Evolutionary conservation across 2,888 invertebrate species (phyloP), one percentile per base, ranked within the genome.

Genomic region (Chirona hameri): DNA sequence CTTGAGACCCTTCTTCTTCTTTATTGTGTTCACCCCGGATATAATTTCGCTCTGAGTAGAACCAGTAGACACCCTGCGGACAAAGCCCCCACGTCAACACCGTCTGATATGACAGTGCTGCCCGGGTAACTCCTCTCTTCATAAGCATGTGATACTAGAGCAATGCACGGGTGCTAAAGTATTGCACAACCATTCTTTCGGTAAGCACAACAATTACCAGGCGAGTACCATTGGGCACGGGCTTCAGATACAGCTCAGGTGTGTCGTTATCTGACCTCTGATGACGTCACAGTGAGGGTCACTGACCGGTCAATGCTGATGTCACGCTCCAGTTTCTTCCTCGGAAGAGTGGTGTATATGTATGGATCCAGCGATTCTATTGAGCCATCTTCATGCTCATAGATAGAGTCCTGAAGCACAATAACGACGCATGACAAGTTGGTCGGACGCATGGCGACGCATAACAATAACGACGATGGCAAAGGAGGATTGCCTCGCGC

Each of bases 1-100:
- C 46, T 46, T 76, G 18, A 76, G 46, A 7, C 76, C 76, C 27
- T 76, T 76, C 76, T 76, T 76, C 24, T 76, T 76, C 76, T 76
- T 76, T 5, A 76, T 21, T 2, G 76, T 39, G 24, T 76, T 76
- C 39, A 76, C 76, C 10, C 76, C 76, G 0, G 76, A 46, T 5
- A 76, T 76, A 15, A 76, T 76, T 15, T 76, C 76, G 12, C 76
- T 76, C 46, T 76, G 76, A 24, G 76, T 76, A 0, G 76, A 76
- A 0, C 76, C 76, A 15, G 76, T 76, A 1, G 76, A 76, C 10
- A 76, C 46, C 24, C 76, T 76, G 46, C 76, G 3, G 39, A 7
- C 39, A 39, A 2, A 39, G 39, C 39, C 2, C 4, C 7, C 7
- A 39, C 39, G 39, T 39, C 39, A 39, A 39, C 39, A 39, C 39